A percentile compares a stretch with the other conserved stretches of the same genome.
Evolutionary conservation across 2,797 vertebrate species (phyloP).

Genomic region (Aphelocoma californica): DNA sequence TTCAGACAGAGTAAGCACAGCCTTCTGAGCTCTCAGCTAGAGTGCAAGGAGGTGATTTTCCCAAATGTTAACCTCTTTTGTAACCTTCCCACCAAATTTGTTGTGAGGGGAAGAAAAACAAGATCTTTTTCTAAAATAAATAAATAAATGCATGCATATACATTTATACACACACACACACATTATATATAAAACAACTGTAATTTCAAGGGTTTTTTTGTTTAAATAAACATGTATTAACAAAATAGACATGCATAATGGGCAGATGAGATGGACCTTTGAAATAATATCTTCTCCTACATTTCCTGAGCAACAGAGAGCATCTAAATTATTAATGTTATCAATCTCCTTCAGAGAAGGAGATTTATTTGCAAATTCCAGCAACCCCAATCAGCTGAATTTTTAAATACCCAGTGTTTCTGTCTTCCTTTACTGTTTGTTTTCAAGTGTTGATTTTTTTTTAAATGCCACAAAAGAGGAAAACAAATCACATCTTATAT

Average conservation of each 20-base stretch:
- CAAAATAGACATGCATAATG: neutral
- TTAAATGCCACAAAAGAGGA: constrained; percentile 51
- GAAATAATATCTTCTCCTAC: constrained; percentile 13
- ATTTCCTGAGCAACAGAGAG: neutral
- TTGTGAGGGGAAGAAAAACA: neutral
- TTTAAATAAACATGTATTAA: neutral
- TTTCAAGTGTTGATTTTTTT: constrained; percentile 64
- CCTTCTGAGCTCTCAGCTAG: neutral
- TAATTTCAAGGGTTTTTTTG: neutral
- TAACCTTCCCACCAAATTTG: neutral
- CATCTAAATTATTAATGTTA: constrained; percentile 40
- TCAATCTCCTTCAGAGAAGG: neutral
- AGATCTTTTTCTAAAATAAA: neutral
- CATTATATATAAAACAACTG: neutral
- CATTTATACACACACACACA: too few relatives aligned
- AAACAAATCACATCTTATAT: constrained; percentile 69
- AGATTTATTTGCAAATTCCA: constrained; percentile 45
- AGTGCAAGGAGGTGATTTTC: neutral
- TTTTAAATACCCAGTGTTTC: constrained; percentile 52
- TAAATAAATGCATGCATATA: neutral
- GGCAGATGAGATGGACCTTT: neutral
- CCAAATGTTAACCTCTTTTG: neutral
- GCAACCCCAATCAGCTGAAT: constrained; percentile 20
- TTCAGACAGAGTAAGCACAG: neutral
- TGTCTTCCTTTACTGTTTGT: constrained; percentile 55